Percentiles rank a stretch among this genome's conserved stretches.
Evolutionary conservation across 1,140 invertebrate genomes (phyloP).

Genomic region (Nasonia longicornis): DNA sequence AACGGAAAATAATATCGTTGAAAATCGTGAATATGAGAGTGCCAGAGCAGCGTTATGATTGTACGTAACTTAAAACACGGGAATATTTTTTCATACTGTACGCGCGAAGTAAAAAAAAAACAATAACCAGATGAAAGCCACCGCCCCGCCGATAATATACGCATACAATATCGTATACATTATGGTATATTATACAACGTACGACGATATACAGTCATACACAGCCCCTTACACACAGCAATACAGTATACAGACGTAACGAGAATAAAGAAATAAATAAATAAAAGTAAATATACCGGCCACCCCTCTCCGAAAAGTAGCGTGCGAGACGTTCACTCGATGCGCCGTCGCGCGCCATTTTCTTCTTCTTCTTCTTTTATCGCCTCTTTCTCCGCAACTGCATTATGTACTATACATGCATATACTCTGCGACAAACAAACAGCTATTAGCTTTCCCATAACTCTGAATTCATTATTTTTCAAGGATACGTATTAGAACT

Average conservation of each 20-base stretch:
- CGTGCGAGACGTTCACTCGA: not conserved
- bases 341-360: not conserved
- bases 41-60: slow-evolving; percentile 23
- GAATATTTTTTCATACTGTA: slow-evolving; percentile 66
- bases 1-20: not conserved
- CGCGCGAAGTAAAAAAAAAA: slow-evolving; percentile 31
- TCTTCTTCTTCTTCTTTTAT: not conserved
- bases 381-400: not conserved
- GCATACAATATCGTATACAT: slow-evolving; percentile 1
- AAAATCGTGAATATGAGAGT: not conserved
- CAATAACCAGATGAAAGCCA: slow-evolving; percentile 29
- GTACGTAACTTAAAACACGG: slow-evolving; percentile 43
- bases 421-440: no score
- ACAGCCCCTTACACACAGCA: not conserved
- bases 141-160: slow-evolving; percentile 11
- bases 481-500: no score
- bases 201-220: not conserved
- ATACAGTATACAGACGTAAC: slow-evolving; percentile 20
- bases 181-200: not conserved
- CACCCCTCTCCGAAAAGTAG: slow-evolving; percentile 10
- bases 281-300: slow-evolving; percentile 32
- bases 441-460: no score
- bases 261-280: not conserved
- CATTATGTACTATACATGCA: no score
- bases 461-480: not conserved